Base-by-base conservation (phyloP, 1,140 invertebrate species). In the Phocides pigmalion region DNA sequence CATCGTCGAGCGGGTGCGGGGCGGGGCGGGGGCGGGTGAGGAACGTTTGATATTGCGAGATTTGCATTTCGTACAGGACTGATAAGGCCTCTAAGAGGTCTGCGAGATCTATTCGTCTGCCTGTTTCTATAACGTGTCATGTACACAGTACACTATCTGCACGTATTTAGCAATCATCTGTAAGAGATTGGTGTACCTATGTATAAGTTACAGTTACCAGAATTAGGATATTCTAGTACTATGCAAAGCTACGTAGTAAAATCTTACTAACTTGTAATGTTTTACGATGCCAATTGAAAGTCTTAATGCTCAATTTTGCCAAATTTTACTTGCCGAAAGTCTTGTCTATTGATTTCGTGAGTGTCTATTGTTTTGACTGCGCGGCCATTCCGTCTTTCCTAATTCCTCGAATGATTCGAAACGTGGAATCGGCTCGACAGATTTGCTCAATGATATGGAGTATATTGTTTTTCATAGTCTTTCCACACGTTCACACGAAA, bases 251-350 rank as follows among this genome's bases (percentile, higher is more conserved):
- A 76, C 84, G 65, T 79, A 83, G 81, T 81, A 68, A 75, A 80
- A 69, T 78, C 73, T 79, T 82, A 81, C 75, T 74, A 64, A 70
- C 44, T 72, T 76, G 69, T 84, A 78, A 78, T 76, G 67, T 72
- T 78, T 76, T 79, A 79, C 70, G 76, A 88, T 81, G 85, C 84
- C 87, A 88, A 89, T 84, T 68, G 76, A 86, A 87, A 76, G 80
- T 85, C 79, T 87, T 79, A 83, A 91, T 91, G 89, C 89, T 91
- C 89, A 91, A 91, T 89, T 87, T 89, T 91, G 89, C 89, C 89
- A 91, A 91, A 91, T 89, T 88, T 84, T 82, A 89, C 87, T 89
- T 91, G 89, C 89, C 89, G 85, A 84, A 83, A 64, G 78, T 89
- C 82, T 89, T 89, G 81, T 89, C 83, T 81, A 80, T 79, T 78